Conservation (phyloP, 2,888 invertebrate species). For the Calephelis perditalis region DNA sequence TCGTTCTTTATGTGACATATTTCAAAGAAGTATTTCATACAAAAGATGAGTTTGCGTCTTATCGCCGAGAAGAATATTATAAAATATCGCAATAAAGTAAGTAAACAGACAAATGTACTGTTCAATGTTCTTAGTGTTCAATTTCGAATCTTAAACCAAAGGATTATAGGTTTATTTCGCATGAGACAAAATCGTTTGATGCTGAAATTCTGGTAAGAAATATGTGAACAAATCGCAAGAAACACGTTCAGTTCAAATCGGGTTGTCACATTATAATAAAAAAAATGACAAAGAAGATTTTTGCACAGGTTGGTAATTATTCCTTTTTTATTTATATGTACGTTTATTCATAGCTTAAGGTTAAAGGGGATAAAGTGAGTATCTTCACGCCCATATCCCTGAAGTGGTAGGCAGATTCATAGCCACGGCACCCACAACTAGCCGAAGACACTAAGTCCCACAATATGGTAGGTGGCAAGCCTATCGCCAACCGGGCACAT, state of each 20-base stretch:
- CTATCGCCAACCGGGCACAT: too few species aligned
- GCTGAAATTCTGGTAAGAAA: slow-evolving; percentile 57
- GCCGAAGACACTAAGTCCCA: too few species aligned
- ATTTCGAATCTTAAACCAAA: slow-evolving; percentile 39
- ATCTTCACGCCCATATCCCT: too few species aligned
- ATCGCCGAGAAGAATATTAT: slow-evolving; percentile 71
- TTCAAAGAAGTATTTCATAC: slow-evolving; percentile 50
- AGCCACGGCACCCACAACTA: too few species aligned
- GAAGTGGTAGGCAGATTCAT: too few species aligned
- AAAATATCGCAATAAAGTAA: slow-evolving; percentile 74
- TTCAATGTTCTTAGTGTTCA: slow-evolving; percentile 31
- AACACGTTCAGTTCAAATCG: slow-evolving; percentile 56
- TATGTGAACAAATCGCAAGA: slow-evolving; percentile 76
- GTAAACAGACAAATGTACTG: slow-evolving; percentile 69
- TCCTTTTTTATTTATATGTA: too few species aligned
- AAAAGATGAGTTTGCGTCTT: slow-evolving; percentile 63
- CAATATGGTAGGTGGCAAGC: too few species aligned
- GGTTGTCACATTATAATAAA: too few species aligned
- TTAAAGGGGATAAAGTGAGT: too few species aligned
- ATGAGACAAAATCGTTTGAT: slow-evolving; percentile 42
- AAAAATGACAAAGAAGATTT: too few species aligned
- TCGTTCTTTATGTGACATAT: slow-evolving; percentile 18
- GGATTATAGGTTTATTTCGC: slow-evolving; percentile 39
- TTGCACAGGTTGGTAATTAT: too few species aligned
- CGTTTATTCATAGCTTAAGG: too few species aligned